Evolutionary conservation across 2,113 vertebrate species (phyloP).

Genomic region (Rhagologus leucostigma): DNA sequence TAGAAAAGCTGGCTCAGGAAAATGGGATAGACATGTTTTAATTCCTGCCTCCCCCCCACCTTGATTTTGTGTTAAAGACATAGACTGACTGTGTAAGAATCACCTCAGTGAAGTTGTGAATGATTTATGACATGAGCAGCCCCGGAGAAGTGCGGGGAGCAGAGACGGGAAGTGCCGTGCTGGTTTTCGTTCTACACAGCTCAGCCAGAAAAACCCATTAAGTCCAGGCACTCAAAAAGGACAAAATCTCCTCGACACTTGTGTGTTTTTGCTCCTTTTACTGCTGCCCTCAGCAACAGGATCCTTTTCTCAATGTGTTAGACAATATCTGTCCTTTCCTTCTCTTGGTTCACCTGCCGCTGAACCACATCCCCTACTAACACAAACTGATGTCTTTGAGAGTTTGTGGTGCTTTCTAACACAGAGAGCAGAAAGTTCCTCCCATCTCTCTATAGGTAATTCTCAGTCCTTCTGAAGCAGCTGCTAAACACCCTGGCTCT

Average conservation of each 20-base stretch:
- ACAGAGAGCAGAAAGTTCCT: background rate
- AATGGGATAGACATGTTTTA: background rate
- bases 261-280: background rate
- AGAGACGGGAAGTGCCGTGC: background rate
- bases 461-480: background rate
- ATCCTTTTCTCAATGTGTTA: background rate
- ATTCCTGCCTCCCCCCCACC: accelerated
- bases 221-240: background rate
- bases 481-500: background rate
- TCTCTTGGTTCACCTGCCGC: background rate
- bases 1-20: slow-evolving; percentile 6
- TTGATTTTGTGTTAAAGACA: background rate
- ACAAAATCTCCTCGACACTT: background rate
- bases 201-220: slow-evolving; percentile 32
- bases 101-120: background rate
- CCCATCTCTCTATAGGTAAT: background rate
- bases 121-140: slow-evolving; percentile 13
- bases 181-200: slow-evolving; percentile 29
- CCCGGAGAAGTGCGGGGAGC: background rate
- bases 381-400: background rate
- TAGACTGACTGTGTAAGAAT: background rate
- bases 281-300: background rate
- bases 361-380: background rate
- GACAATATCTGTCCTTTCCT: background rate
- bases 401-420: background rate